These are phyloP conservation scores for Tetraodon nigroviridis DNA, from an alignment of 2,113 vertebrate species.

Conservation along the genomic window DNA sequence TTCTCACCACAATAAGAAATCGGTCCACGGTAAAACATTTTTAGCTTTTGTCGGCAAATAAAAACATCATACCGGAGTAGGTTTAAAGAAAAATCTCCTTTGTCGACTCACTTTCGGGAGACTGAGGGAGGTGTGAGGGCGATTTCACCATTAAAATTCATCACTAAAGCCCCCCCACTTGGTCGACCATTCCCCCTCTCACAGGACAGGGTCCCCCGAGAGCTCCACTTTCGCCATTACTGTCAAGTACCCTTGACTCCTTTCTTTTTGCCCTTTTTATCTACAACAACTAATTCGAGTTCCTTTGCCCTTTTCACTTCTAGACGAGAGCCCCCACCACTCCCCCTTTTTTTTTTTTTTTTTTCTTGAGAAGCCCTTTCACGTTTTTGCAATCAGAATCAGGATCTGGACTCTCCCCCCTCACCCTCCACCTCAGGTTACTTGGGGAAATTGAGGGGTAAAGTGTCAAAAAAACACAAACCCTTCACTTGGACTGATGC, in stretches of 20 bases:
- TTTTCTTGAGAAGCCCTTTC: conserved; percentile 76
- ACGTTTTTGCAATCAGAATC: conserved; percentile 43
- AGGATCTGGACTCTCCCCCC: conserved; percentile 15
- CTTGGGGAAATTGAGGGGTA: background rate
- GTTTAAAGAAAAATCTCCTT: conserved; percentile 69
- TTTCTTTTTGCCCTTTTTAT: conserved; percentile 99
- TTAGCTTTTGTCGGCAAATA: conserved; percentile 29
- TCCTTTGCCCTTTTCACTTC: conserved; percentile 99
- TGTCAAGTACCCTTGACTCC: conserved; percentile 99
- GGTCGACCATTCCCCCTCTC: conserved; percentile 23
- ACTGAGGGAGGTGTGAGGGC: conserved; percentile 55
- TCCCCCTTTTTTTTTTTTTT: background rate
- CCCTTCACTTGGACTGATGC: conserved; percentile 78
- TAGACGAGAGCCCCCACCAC: conserved; percentile 77
- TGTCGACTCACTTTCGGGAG: conserved; percentile 70
- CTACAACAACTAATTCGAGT: conserved; percentile 99
- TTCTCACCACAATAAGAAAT: background rate
- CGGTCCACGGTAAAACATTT: background rate
- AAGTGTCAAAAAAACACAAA: conserved; percentile 78
- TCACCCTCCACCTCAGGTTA: too few species aligned
- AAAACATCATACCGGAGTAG: conserved; percentile 37
- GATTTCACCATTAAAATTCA: conserved; percentile 90
- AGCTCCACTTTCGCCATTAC: conserved; percentile 93
- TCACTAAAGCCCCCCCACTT: conserved; percentile 64
- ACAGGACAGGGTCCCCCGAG: conserved; percentile 83